A percentile compares a stretch with the other conserved stretches of the same genome.
phyloP scores from a whole-genome alignment of 2,888 invertebrate species.

The Celastrina argiolus region DNA sequence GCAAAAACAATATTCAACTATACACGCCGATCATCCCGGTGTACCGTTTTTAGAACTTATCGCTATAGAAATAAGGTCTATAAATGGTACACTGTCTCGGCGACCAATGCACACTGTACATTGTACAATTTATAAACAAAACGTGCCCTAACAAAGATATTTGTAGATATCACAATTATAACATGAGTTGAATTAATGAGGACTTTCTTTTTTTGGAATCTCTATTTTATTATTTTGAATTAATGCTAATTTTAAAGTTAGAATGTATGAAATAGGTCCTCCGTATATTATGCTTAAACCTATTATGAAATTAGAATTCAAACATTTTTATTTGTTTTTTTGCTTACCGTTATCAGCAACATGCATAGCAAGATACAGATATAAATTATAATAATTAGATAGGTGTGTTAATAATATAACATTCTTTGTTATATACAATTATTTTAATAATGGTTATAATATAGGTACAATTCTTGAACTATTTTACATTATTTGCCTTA shows the following conservation, averaged over 20 bases:
- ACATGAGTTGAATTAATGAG: not conserved
- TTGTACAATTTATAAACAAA: not conserved
- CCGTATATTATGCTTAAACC: too few species aligned
- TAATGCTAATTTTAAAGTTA: not conserved
- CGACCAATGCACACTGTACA: not conserved
- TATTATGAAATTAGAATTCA: too few species aligned
- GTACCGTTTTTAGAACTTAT: not conserved
- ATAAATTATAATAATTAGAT: too few species aligned
- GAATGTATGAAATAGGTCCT: too few species aligned
- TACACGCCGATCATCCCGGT: not conserved
- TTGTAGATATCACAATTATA: not conserved
- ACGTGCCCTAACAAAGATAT: not conserved
- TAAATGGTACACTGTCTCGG: not conserved
- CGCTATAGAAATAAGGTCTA: not conserved
- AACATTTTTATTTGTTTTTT: too few species aligned
- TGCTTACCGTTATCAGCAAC: too few species aligned
- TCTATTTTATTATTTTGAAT: not conserved
- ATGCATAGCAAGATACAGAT: too few species aligned
- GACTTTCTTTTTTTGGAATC: not conserved
- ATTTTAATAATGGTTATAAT: too few species aligned
- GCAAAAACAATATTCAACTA: slow-evolving; percentile 11
- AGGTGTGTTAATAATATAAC: too few species aligned
- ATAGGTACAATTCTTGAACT: too few species aligned
- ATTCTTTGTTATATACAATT: too few species aligned
- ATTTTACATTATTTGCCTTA: too few species aligned